A percentile compares a stretch with the other conserved stretches of the same genome.
Evolutionary conservation across 2,888 invertebrate genomes (phyloP).

Genomic region (Tortricodes alternella): DNA sequence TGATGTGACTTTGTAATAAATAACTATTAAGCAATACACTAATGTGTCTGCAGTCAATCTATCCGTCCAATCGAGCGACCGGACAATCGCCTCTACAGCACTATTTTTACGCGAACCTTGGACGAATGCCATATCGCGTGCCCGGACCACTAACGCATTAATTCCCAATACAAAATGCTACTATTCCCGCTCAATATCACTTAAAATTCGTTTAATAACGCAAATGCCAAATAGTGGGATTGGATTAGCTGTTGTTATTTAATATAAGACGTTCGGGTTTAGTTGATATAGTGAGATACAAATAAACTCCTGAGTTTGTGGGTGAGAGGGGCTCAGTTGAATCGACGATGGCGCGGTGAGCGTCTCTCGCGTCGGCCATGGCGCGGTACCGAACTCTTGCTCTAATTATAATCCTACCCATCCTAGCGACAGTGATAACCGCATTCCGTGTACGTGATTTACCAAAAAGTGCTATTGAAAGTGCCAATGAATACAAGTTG

Average conservation of each 20-base stretch:
- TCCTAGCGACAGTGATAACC: constrained; percentile 78
- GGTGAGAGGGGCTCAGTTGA: constrained; percentile 61
- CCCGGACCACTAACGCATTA: constrained; percentile 85
- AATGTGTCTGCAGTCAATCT: constrained; percentile 55
- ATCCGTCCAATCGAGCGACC: constrained; percentile 60
- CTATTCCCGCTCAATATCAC: constrained; percentile 60
- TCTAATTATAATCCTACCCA: constrained; percentile 75
- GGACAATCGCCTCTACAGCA: constrained; percentile 74
- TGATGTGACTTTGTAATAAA: neutral
- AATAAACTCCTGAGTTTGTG: constrained; percentile 61
- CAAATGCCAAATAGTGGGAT: constrained; percentile 41
- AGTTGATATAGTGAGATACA: constrained; percentile 53
- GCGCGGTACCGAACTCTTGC: constrained; percentile 72
- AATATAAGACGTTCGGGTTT: constrained; percentile 39
- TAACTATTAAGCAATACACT: constrained; percentile 29
- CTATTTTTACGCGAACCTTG: constrained; percentile 78
- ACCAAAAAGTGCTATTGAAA: constrained; percentile 60
- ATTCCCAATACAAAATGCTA: constrained; percentile 77
- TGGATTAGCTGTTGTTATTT: constrained; percentile 9
- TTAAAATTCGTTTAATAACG: constrained; percentile 48
- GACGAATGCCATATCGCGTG: constrained; percentile 77
- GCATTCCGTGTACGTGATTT: constrained; percentile 79
- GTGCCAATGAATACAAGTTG: constrained; percentile 58
- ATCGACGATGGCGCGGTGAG: constrained; percentile 76
- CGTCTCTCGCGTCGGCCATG: constrained; percentile 69